phyloP scores from a whole-genome alignment of 2,113 vertebrate genomes.

The Rafetus swinhoei region DNA sequence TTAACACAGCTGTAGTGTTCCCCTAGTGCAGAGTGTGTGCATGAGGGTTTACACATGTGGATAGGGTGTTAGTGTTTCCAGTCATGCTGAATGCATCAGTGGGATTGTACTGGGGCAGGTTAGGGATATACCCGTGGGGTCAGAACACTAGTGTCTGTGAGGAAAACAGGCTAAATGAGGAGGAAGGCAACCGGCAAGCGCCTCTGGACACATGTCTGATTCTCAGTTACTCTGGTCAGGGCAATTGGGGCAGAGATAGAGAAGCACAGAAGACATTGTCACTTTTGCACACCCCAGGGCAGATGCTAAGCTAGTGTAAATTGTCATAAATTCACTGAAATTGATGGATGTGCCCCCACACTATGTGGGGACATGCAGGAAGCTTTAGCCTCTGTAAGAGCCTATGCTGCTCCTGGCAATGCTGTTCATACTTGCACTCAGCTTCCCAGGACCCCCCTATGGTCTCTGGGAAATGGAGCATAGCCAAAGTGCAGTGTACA shows the following conservation, averaged over 20 bases:
- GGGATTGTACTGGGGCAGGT: not conserved
- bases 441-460: not conserved
- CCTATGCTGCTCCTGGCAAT: not conserved
- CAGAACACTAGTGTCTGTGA: not conserved
- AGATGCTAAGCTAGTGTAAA: not conserved
- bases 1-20: not conserved
- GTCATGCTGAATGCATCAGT: not conserved
- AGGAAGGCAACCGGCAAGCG: accelerated
- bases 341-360: not conserved
- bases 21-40: accelerated
- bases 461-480: not conserved
- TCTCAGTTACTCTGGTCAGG: not conserved
- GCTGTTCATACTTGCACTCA: not conserved
- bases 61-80: not conserved
- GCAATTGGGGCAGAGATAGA: not conserved
- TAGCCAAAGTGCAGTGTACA: not conserved
- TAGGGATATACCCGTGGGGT: not conserved
- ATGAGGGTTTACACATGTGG: not conserved
- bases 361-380: not conserved
- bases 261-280: not conserved
- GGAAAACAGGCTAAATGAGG: not conserved
- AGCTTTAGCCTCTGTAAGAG: not conserved
- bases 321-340: not conserved
- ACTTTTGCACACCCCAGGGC: not conserved
- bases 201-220: accelerated